phyloP scores from a whole-genome alignment of 2,888 invertebrate genomes.

The Epinotia nisella region DNA sequence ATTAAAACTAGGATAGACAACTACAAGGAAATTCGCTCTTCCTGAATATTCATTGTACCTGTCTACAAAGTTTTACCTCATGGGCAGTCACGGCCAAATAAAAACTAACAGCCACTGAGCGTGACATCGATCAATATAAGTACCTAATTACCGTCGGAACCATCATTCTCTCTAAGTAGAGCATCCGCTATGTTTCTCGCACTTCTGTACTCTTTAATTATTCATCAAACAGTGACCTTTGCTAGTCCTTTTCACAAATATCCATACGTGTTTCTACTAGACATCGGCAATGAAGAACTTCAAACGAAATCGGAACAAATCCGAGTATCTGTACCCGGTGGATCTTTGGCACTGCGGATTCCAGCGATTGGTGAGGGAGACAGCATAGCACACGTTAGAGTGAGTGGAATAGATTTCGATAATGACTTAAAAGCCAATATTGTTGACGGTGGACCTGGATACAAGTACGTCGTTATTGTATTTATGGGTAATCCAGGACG shows the following conservation, averaged over 20 bases:
- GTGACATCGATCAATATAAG: conserved; percentile 77
- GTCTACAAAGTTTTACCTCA: conserved; percentile 68
- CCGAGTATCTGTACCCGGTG: conserved; percentile 73
- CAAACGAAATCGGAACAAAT: conserved; percentile 73
- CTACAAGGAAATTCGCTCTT: conserved; percentile 56
- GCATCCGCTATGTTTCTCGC: conserved; percentile 68
- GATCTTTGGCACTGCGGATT: conserved; percentile 73
- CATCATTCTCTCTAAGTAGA: conserved; percentile 58
- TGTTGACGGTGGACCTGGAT: conserved; percentile 78
- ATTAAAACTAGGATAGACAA: conserved; percentile 48
- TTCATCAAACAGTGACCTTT: conserved; percentile 55
- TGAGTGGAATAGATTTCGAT: conserved; percentile 77
- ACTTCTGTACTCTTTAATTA: conserved; percentile 51
- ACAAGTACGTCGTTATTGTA: conserved; percentile 73
- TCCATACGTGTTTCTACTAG: conserved; percentile 75
- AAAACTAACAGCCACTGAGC: conserved; percentile 72
- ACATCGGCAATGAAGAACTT: conserved; percentile 79
- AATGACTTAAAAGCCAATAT: conserved; percentile 76
- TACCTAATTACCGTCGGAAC: conserved; percentile 69
- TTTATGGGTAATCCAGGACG: conserved; percentile 71
- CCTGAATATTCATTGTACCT: conserved; percentile 56
- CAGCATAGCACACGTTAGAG: conserved; percentile 73
- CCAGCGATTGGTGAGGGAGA: conserved; percentile 72
- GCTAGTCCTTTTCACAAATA: conserved; percentile 76
- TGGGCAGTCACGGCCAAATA: conserved; percentile 65